A percentile compares a stretch with the other conserved stretches of the same genome.
These are phyloP conservation scores for Trissolcus japonicus DNA, from an alignment of 2,888 invertebrate genomes.

Conservation along the genomic window DNA sequence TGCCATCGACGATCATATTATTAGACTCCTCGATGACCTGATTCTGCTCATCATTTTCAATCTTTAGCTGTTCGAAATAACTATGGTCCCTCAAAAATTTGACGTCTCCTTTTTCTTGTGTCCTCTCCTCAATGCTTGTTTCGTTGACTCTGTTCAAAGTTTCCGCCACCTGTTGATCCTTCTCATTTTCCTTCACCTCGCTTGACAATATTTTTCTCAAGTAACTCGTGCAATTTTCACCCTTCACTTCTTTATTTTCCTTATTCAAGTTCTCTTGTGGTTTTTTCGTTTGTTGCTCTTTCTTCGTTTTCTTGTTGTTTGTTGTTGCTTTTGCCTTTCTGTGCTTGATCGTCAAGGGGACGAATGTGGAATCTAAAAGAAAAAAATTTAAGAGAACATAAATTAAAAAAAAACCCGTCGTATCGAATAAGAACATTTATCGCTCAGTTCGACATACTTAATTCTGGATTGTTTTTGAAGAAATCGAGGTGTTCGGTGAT, in stretches of 20 bases:
- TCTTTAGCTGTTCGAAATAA: slow-evolving; percentile 68
- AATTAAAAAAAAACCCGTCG: background rate
- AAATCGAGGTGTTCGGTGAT: slow-evolving; percentile 76
- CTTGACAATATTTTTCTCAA: slow-evolving; percentile 70
- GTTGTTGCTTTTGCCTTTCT: slow-evolving; percentile 63
- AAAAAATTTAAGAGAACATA: background rate
- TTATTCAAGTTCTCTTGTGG: slow-evolving; percentile 70
- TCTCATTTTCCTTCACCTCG: slow-evolving; percentile 66
- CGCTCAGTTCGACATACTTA: slow-evolving; percentile 64
- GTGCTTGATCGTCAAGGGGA: slow-evolving; percentile 60
- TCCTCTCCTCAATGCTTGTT: slow-evolving; percentile 45
- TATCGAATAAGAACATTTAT: background rate
- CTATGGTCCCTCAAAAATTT: slow-evolving; percentile 72
- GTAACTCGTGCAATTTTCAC: slow-evolving; percentile 69
- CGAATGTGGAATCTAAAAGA: slow-evolving; percentile 65
- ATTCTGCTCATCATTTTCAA: slow-evolving; percentile 56
- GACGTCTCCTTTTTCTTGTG: slow-evolving; percentile 54
- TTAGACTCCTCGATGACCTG: slow-evolving; percentile 57
- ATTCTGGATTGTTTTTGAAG: slow-evolving; percentile 67
- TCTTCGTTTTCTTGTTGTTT: slow-evolving; percentile 58
- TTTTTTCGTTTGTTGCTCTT: slow-evolving; percentile 65
- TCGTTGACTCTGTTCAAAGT: slow-evolving; percentile 59
- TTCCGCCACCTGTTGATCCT: slow-evolving; percentile 62
- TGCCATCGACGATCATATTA: slow-evolving; percentile 61
- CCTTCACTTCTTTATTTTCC: slow-evolving; percentile 69